A percentile compares a stretch with the other conserved stretches of the same genome.
These are phyloP conservation scores for Ficedula albicollis DNA, from an alignment of 2,797 vertebrate species.

Conservation along the genomic window DNA sequence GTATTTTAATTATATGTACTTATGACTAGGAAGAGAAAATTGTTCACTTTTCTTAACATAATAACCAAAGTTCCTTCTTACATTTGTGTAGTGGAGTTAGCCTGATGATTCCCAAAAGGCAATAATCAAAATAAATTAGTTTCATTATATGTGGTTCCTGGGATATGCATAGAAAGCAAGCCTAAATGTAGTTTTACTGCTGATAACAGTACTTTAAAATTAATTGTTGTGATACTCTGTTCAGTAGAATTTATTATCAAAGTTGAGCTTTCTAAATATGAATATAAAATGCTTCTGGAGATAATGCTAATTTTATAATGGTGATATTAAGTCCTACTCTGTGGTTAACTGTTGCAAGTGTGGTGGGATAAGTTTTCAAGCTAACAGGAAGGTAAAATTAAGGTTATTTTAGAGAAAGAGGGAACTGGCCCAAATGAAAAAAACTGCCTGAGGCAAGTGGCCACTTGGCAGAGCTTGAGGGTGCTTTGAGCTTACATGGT, in stretches of 20 bases:
- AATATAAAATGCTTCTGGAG: not conserved
- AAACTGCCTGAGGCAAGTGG: not conserved
- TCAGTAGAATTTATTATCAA: not conserved
- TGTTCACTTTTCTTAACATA: not conserved
- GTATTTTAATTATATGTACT: not conserved
- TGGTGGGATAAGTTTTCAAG: not conserved
- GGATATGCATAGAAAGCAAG: not conserved
- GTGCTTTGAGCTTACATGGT: not conserved
- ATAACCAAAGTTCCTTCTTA: not conserved
- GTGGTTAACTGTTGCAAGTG: not conserved
- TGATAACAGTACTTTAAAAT: not conserved
- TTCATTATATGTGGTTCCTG: not conserved
- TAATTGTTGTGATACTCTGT: not conserved
- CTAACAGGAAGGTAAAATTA: not conserved
- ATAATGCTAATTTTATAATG: not conserved
- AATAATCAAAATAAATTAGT: slow-evolving; percentile 10
- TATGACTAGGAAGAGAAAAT: not conserved
- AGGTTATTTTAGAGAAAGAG: not conserved
- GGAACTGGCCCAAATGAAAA: not conserved
- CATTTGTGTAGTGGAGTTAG: not conserved
- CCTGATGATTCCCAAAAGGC: not conserved
- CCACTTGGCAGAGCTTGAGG: not conserved
- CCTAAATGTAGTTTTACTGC: not conserved
- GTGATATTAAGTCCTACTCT: not conserved
- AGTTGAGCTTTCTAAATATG: not conserved